Evolutionary conservation across 92 coral and sea anemone genomes (phyloP).

Genomic region (Paramuricea clavata): DNA sequence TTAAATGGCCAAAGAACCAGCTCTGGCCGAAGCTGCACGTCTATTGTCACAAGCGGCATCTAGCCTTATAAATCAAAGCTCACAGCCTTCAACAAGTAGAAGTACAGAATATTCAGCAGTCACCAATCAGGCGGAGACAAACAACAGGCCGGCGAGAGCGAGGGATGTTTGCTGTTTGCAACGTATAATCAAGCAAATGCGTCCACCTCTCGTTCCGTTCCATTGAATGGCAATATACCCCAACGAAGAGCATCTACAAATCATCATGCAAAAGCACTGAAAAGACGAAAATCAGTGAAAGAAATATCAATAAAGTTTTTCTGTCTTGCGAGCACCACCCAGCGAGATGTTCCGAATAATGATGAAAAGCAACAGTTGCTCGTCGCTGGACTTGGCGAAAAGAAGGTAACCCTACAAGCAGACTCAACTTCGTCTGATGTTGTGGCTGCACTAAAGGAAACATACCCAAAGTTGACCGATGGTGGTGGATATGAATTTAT

Average conservation of each 20-base stretch:
- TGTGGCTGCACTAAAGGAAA: conserved; percentile 33
- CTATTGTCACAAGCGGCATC: conserved; percentile 37
- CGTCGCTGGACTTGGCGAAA: conserved; percentile 36
- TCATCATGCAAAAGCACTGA: conserved; percentile 7
- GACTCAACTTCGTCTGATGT: conserved; percentile 28
- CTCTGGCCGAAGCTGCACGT: conserved; percentile 25
- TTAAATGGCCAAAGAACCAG: conserved; percentile 28
- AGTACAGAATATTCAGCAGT: background rate
- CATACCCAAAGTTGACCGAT: conserved; percentile 19
- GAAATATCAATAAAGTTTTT: conserved; percentile 6
- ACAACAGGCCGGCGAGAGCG: conserved; percentile 21
- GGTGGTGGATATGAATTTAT: conserved; percentile 33
- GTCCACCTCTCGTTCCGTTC: background rate
- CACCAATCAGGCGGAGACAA: conserved; percentile 31
- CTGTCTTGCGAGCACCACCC: conserved; percentile 40
- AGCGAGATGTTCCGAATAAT: conserved; percentile 27
- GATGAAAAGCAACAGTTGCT: conserved; percentile 54
- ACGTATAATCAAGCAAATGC: conserved; percentile 19
- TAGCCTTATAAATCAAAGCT: conserved; percentile 29
- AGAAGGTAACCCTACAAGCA: conserved; percentile 25
- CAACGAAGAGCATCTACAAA: background rate
- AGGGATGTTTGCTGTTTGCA: conserved; percentile 31
- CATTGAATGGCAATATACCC: background rate
- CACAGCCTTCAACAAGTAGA: background rate
- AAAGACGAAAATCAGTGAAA: conserved; percentile 12